A percentile compares a stretch with the other conserved stretches of the same genome.
Evolutionary conservation across 2,797 vertebrate genomes (phyloP).

Genomic region (Cephalopachus bancanus): DNA sequence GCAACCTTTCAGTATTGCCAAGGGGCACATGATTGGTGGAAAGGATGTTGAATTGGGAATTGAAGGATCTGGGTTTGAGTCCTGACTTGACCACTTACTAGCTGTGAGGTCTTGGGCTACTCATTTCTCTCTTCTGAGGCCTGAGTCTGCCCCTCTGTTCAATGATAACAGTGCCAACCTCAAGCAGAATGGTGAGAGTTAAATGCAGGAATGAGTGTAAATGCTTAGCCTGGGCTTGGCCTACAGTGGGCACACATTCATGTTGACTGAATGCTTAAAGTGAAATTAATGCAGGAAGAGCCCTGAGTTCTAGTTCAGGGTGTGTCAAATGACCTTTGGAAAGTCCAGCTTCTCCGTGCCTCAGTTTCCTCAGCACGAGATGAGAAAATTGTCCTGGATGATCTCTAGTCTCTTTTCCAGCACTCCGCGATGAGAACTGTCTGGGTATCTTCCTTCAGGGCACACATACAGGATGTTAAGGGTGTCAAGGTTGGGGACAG

Average conservation of each 20-base stretch:
- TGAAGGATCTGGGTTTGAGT: constrained; percentile 1
- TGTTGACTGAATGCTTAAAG: not conserved
- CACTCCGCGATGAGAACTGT: not conserved
- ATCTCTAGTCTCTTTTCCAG: not conserved
- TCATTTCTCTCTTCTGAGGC: not conserved
- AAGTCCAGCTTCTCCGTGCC: not conserved
- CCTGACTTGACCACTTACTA: not conserved
- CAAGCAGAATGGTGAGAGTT: not conserved
- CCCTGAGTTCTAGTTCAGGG: not conserved
- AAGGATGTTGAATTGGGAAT: not conserved
- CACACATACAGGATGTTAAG: not conserved
- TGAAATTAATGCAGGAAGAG: not conserved
- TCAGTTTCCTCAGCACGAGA: not conserved
- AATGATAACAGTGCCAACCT: not conserved
- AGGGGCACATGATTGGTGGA: not conserved
- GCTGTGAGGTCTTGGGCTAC: not conserved
- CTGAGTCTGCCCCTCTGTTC: not conserved
- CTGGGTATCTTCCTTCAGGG: not conserved
- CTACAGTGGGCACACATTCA: not conserved
- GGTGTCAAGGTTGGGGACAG: not conserved
- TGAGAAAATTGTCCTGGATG: not conserved
- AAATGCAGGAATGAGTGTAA: not conserved
- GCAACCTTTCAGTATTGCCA: not conserved
- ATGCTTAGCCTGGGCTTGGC: not conserved
- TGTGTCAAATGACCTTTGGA: not conserved